These are phyloP conservation scores for Misgurnus mizolepis DNA, from an alignment of 2,113 vertebrate genomes.

Conservation along the genomic window DNA sequence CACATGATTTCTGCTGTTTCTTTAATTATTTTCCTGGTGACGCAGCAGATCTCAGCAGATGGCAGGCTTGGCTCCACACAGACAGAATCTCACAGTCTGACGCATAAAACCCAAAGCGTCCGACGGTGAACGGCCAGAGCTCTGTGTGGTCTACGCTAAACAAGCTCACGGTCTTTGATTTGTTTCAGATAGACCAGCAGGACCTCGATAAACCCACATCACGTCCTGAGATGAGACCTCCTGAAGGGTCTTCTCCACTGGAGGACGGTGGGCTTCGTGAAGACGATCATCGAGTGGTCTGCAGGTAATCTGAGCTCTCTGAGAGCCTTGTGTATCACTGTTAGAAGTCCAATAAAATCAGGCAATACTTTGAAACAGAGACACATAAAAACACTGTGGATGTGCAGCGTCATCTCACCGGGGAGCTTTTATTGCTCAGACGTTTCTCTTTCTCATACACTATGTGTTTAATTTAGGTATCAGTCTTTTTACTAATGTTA, in stretches of 20 bases:
- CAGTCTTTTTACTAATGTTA: too few species aligned
- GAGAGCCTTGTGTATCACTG: not conserved
- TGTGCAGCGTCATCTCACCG: constrained; percentile 6
- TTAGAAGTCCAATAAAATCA: not conserved
- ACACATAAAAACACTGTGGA: not conserved
- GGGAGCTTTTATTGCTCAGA: not conserved
- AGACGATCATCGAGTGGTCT: not conserved
- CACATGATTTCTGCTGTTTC: not conserved
- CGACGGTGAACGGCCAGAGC: not conserved
- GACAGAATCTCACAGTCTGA: not conserved
- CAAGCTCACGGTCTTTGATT: not conserved
- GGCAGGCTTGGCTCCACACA: constrained; percentile 43
- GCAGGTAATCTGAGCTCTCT: constrained; percentile 5
- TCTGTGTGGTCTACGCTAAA: not conserved
- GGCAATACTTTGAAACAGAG: constrained; percentile 18
- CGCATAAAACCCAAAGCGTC: not conserved
- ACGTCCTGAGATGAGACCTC: not conserved
- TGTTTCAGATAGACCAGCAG: not conserved
- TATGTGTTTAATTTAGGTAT: not conserved
- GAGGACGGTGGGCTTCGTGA: not conserved
- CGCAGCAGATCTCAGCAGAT: constrained; percentile 53
- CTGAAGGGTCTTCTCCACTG: not conserved
- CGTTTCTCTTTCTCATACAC: not conserved
- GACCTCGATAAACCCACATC: not conserved
- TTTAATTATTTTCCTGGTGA: constrained; percentile 48